Base-by-base conservation (phyloP, 2,888 invertebrate genomes). In the Drosophila siamana region DNA sequence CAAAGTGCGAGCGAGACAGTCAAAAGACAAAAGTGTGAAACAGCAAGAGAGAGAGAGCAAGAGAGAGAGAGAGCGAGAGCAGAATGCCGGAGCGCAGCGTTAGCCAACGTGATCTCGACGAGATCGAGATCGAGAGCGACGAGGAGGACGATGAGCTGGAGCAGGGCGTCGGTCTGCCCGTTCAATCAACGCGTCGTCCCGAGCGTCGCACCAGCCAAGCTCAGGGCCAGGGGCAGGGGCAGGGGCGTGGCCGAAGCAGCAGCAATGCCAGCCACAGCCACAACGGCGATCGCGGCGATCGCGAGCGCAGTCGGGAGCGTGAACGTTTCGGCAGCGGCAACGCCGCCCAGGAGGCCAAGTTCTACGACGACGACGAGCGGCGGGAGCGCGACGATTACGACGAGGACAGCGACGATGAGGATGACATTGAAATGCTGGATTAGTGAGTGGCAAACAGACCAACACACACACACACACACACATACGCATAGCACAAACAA, bases 101-200 rank as follows among this genome's bases (percentile, higher is more conserved):
- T 15, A 80, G 78, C 62, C 80, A 83, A 62, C 88, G 88, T 19
- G 89, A 87, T 57, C 54, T 83, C 13, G 89, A 87, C 36, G 91
- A 89, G 66, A 88, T 91, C 52, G 91, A 90, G 69, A 82, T 92
- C 61, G 91, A 91, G 66, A 90, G 88, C 69, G 91, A 91, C 36
- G 92, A 91, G 41, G 91, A 92, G 76, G 89, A 89, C 15, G 87
- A 88, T 47, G 90, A 90, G 41, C 74, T 90, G 38, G 86, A 88
- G 46, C 90, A 91, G 61, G 91, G 90, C 11, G 82, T 90, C 5
- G 90, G 90, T 19, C 52, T 81, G 24, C 81, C 80, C 0, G 88
- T 90, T 0, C 86, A 77, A 66, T 77, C 89, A 33, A 74, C 65
- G 0, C 81, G 87, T 8, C 88, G 84, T 15, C 28, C 13, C 24